Evolutionary conservation across 1,140 invertebrate species (phyloP).

Genomic region (Brachystomella parvula): DNA sequence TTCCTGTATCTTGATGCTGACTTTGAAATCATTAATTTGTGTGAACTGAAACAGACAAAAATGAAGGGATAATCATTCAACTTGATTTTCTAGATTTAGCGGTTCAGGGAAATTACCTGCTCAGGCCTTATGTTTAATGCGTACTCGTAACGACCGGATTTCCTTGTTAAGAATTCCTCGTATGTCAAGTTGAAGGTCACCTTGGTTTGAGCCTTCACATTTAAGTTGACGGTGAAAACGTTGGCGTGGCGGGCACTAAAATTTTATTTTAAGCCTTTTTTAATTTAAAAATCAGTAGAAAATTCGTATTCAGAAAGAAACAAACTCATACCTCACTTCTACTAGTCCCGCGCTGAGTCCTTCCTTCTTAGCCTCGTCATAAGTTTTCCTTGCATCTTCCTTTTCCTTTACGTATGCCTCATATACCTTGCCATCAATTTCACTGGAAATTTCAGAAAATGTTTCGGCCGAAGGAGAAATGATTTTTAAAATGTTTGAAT

Average conservation of each 20-base stretch:
- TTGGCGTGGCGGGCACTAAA: constrained; percentile 55
- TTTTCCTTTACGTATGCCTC: constrained; percentile 53
- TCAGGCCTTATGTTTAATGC: constrained; percentile 53
- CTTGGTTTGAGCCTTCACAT: constrained; percentile 51
- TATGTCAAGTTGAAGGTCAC: constrained; percentile 56
- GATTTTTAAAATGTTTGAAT: not conserved
- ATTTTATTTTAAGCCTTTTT: too few species aligned
- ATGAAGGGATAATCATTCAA: too few species aligned
- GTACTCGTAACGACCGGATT: constrained; percentile 53
- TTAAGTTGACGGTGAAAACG: constrained; percentile 53
- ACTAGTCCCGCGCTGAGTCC: constrained; percentile 52
- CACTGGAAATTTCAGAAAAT: constrained; percentile 40
- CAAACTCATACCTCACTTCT: constrained; percentile 35
- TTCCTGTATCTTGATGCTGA: constrained; percentile 53
- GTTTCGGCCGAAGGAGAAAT: too few species aligned
- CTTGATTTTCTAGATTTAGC: too few species aligned
- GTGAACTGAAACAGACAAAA: constrained; percentile 12
- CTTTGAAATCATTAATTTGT: constrained; percentile 43
- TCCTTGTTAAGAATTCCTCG: constrained; percentile 53
- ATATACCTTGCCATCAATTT: constrained; percentile 48
- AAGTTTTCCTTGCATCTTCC: constrained; percentile 56
- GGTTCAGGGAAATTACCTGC: too few species aligned
- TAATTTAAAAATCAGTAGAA: not conserved
- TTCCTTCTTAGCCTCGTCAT: constrained; percentile 51
- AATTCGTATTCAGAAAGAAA: not conserved